Evolutionary conservation across 2,888 invertebrate genomes (phyloP).

Genomic region (Leptarthrus brevirostris): DNA sequence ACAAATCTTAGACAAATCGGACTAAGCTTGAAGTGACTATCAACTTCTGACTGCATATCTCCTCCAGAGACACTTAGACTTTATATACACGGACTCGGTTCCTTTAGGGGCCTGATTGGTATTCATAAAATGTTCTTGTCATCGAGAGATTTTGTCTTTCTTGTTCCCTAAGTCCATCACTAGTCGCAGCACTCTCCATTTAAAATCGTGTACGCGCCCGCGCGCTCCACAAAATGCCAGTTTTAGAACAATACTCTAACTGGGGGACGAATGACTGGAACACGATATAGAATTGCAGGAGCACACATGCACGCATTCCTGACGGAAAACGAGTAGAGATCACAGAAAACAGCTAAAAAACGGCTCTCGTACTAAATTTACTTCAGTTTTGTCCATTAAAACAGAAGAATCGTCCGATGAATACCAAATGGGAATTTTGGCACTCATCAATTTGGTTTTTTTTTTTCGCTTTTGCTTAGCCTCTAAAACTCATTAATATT

Average conservation of each 20-base stretch:
- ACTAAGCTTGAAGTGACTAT: slow-evolving; percentile 1
- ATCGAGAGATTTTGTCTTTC: background rate
- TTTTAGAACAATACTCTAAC: too few species aligned
- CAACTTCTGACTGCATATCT: slow-evolving; percentile 23
- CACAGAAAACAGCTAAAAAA: background rate
- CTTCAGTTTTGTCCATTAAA: slow-evolving; percentile 30
- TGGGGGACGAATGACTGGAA: background rate
- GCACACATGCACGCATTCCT: background rate
- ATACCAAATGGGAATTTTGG: slow-evolving; percentile 1
- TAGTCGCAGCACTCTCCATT: background rate
- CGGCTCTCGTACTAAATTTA: slow-evolving; percentile 10
- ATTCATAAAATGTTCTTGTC: slow-evolving; percentile 28
- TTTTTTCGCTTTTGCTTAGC: too few species aligned
- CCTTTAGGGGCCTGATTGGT: slow-evolving; percentile 7
- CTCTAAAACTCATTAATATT: too few species aligned
- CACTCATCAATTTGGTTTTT: too few species aligned
- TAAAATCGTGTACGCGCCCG: too few species aligned
- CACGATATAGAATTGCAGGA: background rate
- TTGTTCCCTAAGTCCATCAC: slow-evolving; percentile 8
- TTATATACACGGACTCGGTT: slow-evolving; percentile 42
- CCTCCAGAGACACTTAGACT: slow-evolving; percentile 12
- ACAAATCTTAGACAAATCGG: too few species aligned
- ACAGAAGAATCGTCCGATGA: background rate
- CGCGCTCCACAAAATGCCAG: too few species aligned
- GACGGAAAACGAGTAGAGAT: too few species aligned